Conservation (phyloP, 1,140 invertebrate genomes). For the Hermetia illucens region DNA sequence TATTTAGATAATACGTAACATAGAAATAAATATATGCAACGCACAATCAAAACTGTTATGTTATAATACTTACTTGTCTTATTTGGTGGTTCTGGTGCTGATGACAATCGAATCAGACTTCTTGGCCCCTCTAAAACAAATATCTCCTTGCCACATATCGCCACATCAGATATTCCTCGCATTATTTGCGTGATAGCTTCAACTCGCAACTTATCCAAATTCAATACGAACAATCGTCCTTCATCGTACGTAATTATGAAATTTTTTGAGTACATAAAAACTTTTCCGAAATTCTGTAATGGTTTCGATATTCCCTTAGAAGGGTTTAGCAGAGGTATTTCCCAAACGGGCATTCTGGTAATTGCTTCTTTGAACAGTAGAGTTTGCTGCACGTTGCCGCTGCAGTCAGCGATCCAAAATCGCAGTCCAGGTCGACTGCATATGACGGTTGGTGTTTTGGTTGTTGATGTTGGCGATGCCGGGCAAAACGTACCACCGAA, state of each 20-base stretch:
- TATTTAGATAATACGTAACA: too few relatives aligned
- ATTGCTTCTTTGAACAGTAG: slow-evolving; percentile 65
- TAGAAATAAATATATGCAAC: too few relatives aligned
- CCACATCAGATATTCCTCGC: slow-evolving; percentile 25
- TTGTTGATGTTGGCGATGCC: slow-evolving; percentile 10
- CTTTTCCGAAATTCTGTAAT: slow-evolving; percentile 44
- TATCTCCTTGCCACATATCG: slow-evolving; percentile 41
- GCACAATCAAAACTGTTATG: too few relatives aligned
- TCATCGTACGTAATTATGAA: slow-evolving; percentile 61
- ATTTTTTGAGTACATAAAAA: slow-evolving; percentile 51
- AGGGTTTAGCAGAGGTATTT: slow-evolving; percentile 55
- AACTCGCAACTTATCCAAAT: slow-evolving; percentile 44
- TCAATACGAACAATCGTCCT: slow-evolving; percentile 55
- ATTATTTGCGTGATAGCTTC: slow-evolving; percentile 35
- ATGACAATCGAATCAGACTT: slow-evolving; percentile 44
- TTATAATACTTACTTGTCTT: slow-evolving; percentile 10
- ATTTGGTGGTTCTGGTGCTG: slow-evolving; percentile 24
- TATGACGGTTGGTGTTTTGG: slow-evolving; percentile 12
- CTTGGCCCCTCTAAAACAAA: slow-evolving; percentile 54
- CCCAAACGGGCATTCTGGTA: slow-evolving; percentile 37
- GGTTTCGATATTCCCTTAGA: slow-evolving; percentile 30
- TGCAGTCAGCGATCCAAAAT: slow-evolving; percentile 63
- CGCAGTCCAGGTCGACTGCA: slow-evolving; percentile 62
- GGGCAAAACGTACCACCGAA: slow-evolving; percentile 16
- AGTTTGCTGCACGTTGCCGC: slow-evolving; percentile 69